Evolutionary conservation across 1,140 invertebrate species (phyloP).

Genomic region (Pemphigus obesinymphae): DNA sequence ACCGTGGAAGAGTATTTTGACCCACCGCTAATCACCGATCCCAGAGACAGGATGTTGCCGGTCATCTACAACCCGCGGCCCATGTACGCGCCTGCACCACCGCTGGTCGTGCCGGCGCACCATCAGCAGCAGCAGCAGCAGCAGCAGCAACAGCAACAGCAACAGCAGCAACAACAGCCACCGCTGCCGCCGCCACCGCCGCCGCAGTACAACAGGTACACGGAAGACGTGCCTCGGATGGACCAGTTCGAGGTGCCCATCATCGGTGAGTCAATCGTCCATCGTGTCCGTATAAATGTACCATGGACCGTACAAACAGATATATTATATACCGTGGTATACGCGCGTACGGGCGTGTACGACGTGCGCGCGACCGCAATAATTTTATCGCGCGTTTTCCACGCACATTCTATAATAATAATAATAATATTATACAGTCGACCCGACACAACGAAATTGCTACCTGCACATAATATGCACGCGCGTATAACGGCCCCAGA

Average conservation of each 20-base stretch:
- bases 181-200: too few species aligned
- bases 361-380: not conserved
- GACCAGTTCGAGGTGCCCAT: slow-evolving; percentile 21
- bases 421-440: too few species aligned
- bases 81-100: not conserved
- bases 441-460: too few species aligned
- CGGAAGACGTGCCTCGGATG: not conserved
- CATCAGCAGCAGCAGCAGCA: not conserved
- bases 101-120: not conserved
- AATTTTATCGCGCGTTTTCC: too few species aligned
- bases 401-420: too few species aligned
- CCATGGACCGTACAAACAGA: too few species aligned
- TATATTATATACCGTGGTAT: not conserved
- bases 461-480: too few species aligned
- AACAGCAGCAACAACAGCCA: not conserved
- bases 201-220: slow-evolving; percentile 9
- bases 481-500: too few species aligned
- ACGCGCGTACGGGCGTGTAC: not conserved
- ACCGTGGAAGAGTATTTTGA: not conserved
- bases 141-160: too few species aligned
- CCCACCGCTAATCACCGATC: slow-evolving; percentile 20
- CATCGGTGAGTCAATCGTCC: slow-evolving; percentile 23
- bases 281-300: too few species aligned
- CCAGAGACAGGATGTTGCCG: slow-evolving; percentile 30
- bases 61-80: slow-evolving; percentile 28